Evolutionary conservation across 2,888 invertebrate species (phyloP).

Genomic region (Drosophila meridionalis): DNA sequence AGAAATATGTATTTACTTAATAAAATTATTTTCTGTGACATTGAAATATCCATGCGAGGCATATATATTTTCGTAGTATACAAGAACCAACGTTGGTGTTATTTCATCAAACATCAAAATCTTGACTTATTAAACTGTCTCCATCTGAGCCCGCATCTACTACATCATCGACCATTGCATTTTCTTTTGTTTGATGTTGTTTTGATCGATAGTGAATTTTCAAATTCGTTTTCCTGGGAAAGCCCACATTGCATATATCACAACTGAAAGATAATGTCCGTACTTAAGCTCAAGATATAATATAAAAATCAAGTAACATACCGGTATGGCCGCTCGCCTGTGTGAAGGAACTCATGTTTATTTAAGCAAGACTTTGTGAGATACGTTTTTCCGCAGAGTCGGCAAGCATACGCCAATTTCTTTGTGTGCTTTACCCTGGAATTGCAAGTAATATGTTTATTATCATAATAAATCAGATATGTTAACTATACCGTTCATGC

Average conservation of each 20-base stretch:
- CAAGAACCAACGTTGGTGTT: neutral
- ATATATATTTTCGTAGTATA: neutral
- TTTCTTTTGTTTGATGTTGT: constrained; percentile 24
- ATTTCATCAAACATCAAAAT: constrained; percentile 15
- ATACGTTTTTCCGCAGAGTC: constrained; percentile 70
- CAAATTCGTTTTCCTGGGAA: constrained; percentile 39
- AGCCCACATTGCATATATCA: constrained; percentile 35
- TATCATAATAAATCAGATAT: neutral
- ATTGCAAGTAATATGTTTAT: neutral
- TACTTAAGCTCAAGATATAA: too few relatives aligned
- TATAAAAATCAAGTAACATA: neutral
- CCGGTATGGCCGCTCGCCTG: constrained; percentile 41
- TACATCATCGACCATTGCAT: neutral
- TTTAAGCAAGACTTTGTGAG: constrained; percentile 75
- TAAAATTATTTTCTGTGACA: too few relatives aligned
- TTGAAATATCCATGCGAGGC: too few relatives aligned
- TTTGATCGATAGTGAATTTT: constrained; percentile 45
- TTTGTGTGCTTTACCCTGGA: constrained; percentile 56
- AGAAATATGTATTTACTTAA: too few relatives aligned
- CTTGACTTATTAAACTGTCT: constrained; percentile 2
- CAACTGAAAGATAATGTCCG: constrained; percentile 31
- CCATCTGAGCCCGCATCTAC: neutral
- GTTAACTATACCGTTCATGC: constrained; percentile 68
- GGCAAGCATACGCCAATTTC: constrained; percentile 65
- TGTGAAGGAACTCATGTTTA: constrained; percentile 61